Conservation (phyloP, 2,113 vertebrate species). For the Microtus richardsoni region DNA sequence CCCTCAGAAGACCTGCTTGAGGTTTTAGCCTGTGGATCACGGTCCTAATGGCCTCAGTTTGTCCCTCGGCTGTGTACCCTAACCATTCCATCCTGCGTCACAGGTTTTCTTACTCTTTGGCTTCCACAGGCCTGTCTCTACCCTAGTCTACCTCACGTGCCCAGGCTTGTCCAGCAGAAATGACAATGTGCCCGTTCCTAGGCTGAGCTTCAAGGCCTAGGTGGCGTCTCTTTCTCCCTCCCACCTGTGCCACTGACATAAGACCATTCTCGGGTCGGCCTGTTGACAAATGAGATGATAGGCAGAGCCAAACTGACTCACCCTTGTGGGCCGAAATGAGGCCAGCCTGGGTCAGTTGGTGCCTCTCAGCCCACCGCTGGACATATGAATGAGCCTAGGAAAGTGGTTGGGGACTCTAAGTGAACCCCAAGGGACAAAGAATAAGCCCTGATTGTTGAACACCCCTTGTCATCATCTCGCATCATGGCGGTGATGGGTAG, state of each 20-base stretch:
- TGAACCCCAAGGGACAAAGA: not conserved
- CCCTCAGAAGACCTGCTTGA: not conserved
- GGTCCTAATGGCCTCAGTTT: not conserved
- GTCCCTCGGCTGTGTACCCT: not conserved
- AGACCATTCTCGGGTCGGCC: not conserved
- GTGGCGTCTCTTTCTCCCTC: not conserved
- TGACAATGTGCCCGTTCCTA: not conserved
- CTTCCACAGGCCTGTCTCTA: not conserved
- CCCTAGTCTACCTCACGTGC: not conserved
- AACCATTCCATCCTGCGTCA: not conserved
- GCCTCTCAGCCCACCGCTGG: not conserved
- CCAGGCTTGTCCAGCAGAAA: not conserved
- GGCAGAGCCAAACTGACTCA: not conserved
- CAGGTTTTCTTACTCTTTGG: not conserved
- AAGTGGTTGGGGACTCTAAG: not conserved
- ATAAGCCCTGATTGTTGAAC: not conserved
- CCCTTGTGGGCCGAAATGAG: not conserved
- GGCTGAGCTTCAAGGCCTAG: not conserved
- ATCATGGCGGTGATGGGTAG: not conserved
- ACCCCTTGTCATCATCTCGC: not conserved
- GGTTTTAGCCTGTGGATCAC: not conserved
- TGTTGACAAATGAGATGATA: not conserved
- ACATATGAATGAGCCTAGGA: not conserved
- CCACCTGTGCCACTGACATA: accelerated
- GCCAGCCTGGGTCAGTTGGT: not conserved